Evolutionary conservation across 2,888 invertebrate species (phyloP).

Genomic region (Dryadula phaetusa): DNA sequence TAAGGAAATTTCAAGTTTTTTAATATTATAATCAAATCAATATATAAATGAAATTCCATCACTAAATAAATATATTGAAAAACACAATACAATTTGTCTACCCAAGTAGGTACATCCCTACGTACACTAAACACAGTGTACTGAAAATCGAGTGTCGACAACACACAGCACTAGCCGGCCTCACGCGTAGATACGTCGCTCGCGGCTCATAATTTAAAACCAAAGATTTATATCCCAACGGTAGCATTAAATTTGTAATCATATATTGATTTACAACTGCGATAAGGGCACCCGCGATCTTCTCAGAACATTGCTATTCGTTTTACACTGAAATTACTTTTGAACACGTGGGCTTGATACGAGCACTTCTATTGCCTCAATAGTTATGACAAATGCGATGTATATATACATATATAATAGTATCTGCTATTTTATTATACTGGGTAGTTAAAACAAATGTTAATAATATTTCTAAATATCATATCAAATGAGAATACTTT

Average conservation of each 20-base stretch:
- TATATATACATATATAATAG: background rate
- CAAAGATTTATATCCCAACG: slow-evolving; percentile 82
- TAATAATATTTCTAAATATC: too few species aligned
- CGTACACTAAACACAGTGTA: slow-evolving; percentile 45
- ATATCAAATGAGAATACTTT: too few species aligned
- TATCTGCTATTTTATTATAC: background rate
- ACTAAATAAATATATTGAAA: too few species aligned
- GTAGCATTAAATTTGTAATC: slow-evolving; percentile 85
- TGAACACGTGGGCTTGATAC: slow-evolving; percentile 54
- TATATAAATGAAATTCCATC: too few species aligned
- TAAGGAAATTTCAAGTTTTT: too few species aligned
- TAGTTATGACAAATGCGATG: slow-evolving; percentile 34
- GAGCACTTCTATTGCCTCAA: slow-evolving; percentile 39
- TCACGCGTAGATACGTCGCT: slow-evolving; percentile 78
- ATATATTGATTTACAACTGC: slow-evolving; percentile 83
- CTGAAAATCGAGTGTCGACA: slow-evolving; percentile 64
- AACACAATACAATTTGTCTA: too few species aligned
- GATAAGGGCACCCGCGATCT: slow-evolving; percentile 78
- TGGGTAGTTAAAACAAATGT: too few species aligned
- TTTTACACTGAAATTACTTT: slow-evolving; percentile 68
- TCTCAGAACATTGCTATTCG: slow-evolving; percentile 62
- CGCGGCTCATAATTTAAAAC: slow-evolving; percentile 83
- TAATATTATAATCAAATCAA: too few species aligned
- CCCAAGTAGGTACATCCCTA: slow-evolving; percentile 35
- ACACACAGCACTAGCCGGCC: slow-evolving; percentile 81